These are phyloP conservation scores for Macroglossus sobrinus DNA, from an alignment of 2,113 vertebrate species.

Conservation along the genomic window DNA sequence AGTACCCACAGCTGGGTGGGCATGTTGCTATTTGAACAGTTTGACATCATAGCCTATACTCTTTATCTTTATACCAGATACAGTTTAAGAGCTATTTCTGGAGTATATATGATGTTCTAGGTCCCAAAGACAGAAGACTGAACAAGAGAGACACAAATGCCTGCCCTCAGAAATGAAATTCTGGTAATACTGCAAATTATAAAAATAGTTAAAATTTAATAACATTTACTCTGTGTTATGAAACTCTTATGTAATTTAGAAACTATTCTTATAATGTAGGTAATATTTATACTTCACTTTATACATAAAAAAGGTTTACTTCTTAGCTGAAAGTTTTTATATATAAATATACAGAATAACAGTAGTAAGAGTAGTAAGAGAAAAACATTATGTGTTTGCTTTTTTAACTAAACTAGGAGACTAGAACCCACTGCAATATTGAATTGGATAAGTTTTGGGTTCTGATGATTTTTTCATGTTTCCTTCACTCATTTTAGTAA, in stretches of 20 bases:
- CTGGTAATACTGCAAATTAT: background rate
- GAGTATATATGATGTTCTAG: rapidly evolving
- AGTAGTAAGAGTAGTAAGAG: background rate
- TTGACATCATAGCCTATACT: rapidly evolving
- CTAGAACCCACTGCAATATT: background rate
- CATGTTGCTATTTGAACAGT: rapidly evolving
- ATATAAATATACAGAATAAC: background rate
- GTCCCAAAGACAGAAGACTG: background rate
- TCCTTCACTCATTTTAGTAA: background rate
- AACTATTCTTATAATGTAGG: background rate
- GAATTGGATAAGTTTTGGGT: background rate
- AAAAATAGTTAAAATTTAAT: too few species aligned
- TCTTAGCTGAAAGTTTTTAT: background rate
- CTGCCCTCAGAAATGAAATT: background rate
- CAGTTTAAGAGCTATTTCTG: rapidly evolving
- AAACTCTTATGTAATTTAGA: background rate
- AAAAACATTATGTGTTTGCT: background rate
- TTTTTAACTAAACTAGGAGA: background rate
- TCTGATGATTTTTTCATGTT: background rate
- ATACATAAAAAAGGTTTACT: background rate
- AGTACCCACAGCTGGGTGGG: rapidly evolving
- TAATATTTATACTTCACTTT: background rate
- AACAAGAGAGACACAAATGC: background rate
- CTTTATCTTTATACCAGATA: rapidly evolving
- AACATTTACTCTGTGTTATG: background rate